phyloP scores from a whole-genome alignment of 2,113 vertebrate species.

The Cygnus buccinator region DNA sequence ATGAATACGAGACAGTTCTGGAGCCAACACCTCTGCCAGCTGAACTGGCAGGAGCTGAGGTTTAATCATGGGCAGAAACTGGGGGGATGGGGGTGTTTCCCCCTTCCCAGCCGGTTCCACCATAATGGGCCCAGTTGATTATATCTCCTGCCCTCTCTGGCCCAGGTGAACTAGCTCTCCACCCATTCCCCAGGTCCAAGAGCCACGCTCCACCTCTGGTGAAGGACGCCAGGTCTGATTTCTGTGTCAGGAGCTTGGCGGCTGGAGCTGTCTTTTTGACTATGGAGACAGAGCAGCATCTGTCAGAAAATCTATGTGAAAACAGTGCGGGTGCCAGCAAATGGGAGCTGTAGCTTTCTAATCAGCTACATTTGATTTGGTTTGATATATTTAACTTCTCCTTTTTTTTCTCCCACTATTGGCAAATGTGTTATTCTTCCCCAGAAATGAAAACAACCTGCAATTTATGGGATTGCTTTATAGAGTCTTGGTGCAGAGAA shows the following conservation, averaged over 20 bases:
- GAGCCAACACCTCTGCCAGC: neutral
- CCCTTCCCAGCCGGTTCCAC: neutral
- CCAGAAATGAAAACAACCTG: constrained; percentile 45
- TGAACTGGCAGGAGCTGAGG: neutral
- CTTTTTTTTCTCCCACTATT: neutral
- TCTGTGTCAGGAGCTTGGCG: neutral
- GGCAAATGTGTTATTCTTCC: neutral
- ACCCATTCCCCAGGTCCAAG: neutral
- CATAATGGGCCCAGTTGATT: neutral
- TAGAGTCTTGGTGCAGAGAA: constrained; percentile 1
- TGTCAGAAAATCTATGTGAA: constrained; percentile 38
- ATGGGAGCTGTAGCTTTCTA: constrained; percentile 32
- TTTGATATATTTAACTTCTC: constrained; percentile 52
- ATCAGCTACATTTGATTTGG: constrained; percentile 59
- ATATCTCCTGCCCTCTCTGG: neutral
- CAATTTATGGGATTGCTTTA: constrained; percentile 13
- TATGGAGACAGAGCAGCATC: neutral
- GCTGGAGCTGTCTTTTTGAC: neutral
- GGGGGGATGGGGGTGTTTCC: fast-evolving
- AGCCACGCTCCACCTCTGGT: neutral
- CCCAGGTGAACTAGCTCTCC: neutral
- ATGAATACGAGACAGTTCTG: neutral
- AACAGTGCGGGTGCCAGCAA: neutral
- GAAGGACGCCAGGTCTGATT: neutral
- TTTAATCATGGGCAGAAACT: neutral